Evolutionary conservation across 1,140 invertebrate species (phyloP), one percentile per base, ranked within the genome.

Genomic region (Drosophila sproati): DNA sequence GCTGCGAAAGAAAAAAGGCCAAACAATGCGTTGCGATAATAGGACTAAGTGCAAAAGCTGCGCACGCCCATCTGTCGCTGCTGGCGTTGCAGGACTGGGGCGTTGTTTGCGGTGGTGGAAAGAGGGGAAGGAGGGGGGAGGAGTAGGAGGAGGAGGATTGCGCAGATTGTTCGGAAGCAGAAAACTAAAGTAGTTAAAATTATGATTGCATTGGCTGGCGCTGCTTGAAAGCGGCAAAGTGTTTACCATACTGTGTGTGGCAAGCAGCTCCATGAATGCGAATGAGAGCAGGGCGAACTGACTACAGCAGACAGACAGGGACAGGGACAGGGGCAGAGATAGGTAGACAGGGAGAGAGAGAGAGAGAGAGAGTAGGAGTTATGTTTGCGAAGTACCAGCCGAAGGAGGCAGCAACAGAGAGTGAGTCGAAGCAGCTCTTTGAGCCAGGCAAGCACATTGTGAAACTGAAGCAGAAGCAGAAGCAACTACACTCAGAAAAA

Each of bases 101-200:
- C 29, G n/a, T 5, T 5, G 50, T 8, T 5, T 10, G 10, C n/a
- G 12, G 28, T n/a, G 31, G 4, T 37, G 3, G 32, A 8, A 39
- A 0, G 2, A 12, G 39, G 1, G 64, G n/a, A 20, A n/a, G n/a
- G n/a, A n/a, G 50, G 2, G 4, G 31, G 50, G 20, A 20, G 56
- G 43, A 20, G 29, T 32, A 28, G 68, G 35, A 5, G 28, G 45
- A 35, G 52, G n/a, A 31, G 61, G 57, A 41, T 20, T 20, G 20
- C 20, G 20, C 20, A 20, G 20, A 20, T 20, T 20, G 77, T 47
- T 34, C 37, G 47, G 57, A 39, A 73, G 77, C 78, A 79, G 79
- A 80, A 87, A 88, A 88, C 77, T 82, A 88, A 87, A 82, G 83
- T 88, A 88, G 80, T 87, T 87, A 88, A 87, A 87, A 87, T 88